Conservation (phyloP, 2,797 vertebrate genomes). For the Melanotaenia parkinsoni region DNA sequence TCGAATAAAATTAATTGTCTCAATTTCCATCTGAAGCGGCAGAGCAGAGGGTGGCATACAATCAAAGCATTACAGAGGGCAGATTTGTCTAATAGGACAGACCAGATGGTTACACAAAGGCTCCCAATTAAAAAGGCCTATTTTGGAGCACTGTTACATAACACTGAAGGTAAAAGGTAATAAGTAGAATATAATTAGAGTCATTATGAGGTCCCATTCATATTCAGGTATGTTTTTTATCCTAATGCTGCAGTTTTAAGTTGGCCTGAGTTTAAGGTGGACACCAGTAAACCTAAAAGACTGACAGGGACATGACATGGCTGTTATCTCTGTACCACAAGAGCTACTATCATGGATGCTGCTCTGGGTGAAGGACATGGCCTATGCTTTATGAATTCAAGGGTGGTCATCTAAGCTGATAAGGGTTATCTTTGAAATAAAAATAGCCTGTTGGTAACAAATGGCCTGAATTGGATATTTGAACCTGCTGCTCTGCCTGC, state of each 20-base stretch:
- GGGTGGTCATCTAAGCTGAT: conserved; percentile 66
- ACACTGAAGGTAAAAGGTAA: conserved; percentile 24
- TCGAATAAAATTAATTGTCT: conserved; percentile 27
- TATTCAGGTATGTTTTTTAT: conserved; percentile 29
- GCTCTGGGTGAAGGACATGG: conserved; percentile 39
- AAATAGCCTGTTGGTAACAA: conserved; percentile 58
- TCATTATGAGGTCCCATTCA: conserved; percentile 40
- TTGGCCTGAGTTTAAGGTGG: not conserved
- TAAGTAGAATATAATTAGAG: conserved; percentile 20
- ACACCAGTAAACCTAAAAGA: conserved; percentile 24
- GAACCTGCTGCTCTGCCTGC: conserved; percentile 36
- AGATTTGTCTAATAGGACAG: conserved; percentile 20
- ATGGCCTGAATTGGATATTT: conserved; percentile 54
- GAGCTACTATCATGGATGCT: conserved; percentile 31
- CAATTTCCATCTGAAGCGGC: conserved; percentile 26
- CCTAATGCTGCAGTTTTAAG: conserved; percentile 25
- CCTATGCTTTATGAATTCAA: conserved; percentile 63
- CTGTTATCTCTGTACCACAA: conserved; percentile 42
- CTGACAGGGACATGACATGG: not conserved
- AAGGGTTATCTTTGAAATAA: conserved; percentile 64
- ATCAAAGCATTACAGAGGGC: conserved; percentile 38
- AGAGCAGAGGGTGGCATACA: conserved; percentile 21
- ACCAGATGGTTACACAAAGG: conserved; percentile 39
- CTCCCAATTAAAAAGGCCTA: conserved; percentile 32
- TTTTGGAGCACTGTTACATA: conserved; percentile 23